Conservation (phyloP, 35 echinoderm and acorn worm species). For the Holothuria glaberrima region DNA sequence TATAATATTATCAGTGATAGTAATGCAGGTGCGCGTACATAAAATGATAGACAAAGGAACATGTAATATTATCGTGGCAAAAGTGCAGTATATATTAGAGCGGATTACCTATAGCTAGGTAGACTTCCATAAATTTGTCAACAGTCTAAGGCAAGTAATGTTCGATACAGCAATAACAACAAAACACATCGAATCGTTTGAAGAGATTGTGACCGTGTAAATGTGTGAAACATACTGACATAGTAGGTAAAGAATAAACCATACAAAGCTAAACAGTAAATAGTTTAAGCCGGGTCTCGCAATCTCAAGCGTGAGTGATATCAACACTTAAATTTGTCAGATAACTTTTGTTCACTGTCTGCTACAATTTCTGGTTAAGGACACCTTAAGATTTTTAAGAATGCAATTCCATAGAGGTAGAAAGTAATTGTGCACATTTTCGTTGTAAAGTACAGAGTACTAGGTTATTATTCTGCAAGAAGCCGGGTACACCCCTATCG, state of each 20-base stretch:
- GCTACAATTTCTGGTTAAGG: no score
- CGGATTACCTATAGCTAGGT: background rate
- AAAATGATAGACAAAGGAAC: background rate
- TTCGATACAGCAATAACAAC: constrained; percentile 1
- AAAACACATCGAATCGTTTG: background rate
- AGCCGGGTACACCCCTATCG: no score
- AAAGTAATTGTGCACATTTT: no score
- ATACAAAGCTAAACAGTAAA: no score
- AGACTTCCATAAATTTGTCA: background rate
- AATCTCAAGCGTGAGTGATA: no score
- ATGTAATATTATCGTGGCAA: background rate
- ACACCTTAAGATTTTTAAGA: no score
- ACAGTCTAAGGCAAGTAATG: background rate
- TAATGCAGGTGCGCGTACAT: background rate
- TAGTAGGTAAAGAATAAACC: background rate
- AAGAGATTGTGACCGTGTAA: background rate
- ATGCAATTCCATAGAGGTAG: no score
- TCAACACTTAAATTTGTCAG: no score
- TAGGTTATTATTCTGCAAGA: no score
- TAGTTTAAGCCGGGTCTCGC: no score
- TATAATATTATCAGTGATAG: background rate
- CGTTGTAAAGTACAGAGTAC: no score
- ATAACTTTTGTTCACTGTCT: no score
- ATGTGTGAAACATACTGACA: background rate
- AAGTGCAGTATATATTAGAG: background rate